phyloP scores from a whole-genome alignment of 2,888 invertebrate genomes.

The Pollenia griseotomentosa region DNA sequence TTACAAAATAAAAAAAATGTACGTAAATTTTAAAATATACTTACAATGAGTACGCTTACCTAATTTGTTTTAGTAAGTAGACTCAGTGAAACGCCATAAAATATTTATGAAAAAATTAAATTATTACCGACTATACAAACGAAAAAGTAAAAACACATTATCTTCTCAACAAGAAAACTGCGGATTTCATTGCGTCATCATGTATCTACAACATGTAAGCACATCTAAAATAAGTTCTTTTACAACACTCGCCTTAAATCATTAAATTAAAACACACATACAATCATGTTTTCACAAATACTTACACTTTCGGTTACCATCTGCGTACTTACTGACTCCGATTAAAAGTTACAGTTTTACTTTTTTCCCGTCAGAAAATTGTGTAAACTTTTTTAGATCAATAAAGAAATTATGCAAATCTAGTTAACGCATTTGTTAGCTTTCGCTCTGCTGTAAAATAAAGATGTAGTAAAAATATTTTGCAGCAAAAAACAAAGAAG shows the following conservation, averaged over 20 bases:
- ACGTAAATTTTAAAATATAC: neutral
- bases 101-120: no score
- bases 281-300: neutral
- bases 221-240: neutral
- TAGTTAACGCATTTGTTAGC: slow-evolving; percentile 36
- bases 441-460: slow-evolving; percentile 4
- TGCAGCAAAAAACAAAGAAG: neutral
- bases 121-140: no score
- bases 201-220: no score
- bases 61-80: no score
- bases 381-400: slow-evolving; percentile 54
- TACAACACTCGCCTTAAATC: neutral
- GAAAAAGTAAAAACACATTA: no score
- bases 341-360: neutral
- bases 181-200: no score
- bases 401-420: slow-evolving; percentile 66
- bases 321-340: neutral
- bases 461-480: slow-evolving; percentile 27
- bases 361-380: neutral
- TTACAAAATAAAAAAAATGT: neutral
- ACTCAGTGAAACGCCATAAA: no score
- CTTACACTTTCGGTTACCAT: neutral
- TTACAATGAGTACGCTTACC: no score
- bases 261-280: neutral
- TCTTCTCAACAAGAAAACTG: no score